Percentiles rank a stretch among this genome's conserved stretches.
Conservation (phyloP, 2,797 vertebrate species). For the Lateolabrax maculatus region DNA sequence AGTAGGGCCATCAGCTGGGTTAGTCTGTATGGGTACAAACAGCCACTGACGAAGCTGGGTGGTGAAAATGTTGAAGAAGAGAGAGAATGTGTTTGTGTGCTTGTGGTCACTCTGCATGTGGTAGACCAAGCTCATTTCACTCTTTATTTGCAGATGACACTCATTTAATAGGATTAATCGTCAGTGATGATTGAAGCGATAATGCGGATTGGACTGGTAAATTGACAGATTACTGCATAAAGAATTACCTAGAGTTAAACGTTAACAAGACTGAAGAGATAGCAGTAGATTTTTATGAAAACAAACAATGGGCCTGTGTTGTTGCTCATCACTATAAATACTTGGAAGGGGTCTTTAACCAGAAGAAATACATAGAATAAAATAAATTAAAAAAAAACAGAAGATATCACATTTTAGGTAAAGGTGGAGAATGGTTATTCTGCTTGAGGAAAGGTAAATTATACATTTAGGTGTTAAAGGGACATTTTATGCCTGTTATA, state of each 20-base stretch:
- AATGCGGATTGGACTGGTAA: neutral
- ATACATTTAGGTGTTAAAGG: neutral
- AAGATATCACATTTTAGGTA: neutral
- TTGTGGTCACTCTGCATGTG: neutral
- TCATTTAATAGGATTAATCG: neutral
- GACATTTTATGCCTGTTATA: neutral
- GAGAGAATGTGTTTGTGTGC: neutral
- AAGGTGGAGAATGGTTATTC: neutral
- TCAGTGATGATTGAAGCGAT: neutral
- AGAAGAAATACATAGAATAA: too few relatives aligned
- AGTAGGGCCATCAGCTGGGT: slow-evolving; percentile 43
- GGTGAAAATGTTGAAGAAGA: slow-evolving; percentile 4
- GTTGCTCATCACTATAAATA: neutral
- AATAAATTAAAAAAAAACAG: too few relatives aligned
- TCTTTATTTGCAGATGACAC: slow-evolving; percentile 15
- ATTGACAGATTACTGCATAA: neutral
- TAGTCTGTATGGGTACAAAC: slow-evolving; percentile 34
- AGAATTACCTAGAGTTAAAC: neutral
- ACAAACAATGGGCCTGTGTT: neutral
- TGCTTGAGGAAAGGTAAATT: neutral
- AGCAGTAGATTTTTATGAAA: neutral
- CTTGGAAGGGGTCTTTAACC: slow-evolving; percentile 4
- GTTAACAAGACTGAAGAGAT: neutral
- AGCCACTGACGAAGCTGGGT: slow-evolving; percentile 9
- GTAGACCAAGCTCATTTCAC: neutral